Evolutionary conservation across 2,113 vertebrate species (phyloP), one percentile per base, ranked within the genome.

Genomic region (Phrynocephalus versicolor): DNA sequence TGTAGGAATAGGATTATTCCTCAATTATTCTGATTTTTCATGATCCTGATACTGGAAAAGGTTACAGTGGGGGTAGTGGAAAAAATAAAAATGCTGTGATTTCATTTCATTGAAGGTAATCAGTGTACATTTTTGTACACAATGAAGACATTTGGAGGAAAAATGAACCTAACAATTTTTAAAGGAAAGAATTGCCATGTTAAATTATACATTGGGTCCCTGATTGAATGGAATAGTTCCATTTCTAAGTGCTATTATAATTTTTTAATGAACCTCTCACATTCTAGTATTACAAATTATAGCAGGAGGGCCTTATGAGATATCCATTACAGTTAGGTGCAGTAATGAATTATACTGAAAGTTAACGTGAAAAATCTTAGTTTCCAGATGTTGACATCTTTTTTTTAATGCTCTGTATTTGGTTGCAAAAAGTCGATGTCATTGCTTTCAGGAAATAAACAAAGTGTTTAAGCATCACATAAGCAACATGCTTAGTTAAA

Each of bases 151-250:
- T 35, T 25, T 64, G 71, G 83, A 89, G 9, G 8, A 19, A 75
- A 27, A 80, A 9, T 30, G 77, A 14, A 15, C 62, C 73, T 84
- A 27, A 51, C n/a, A 8, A 69, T 19, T 82, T 51, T 86, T 87
- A 92, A 92, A 74, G 57, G 21, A n/a, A 45, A 84, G 1, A 55
- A 70, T 70, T 89, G 78, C 51, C 14, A 78, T 77, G 18, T 77
- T 84, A 45, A 78, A 70, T 39, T 77, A 85, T 88, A 82, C 30
- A 72, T 0, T 25, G 83, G 77, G 21, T 27, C 15, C 84, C 16
- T 39, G 41, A 72, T 84, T 72, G 87, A 16, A 79, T 85, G 72
- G 77, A 89, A 76, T 25, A 5, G 1, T 64, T 14, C 39, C 65
- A 86, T 55, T 83, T 82, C 1, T 30, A 87, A 18, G 71, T 19